These are phyloP conservation scores for Burhinus oedicnemus DNA, from an alignment of 2,113 vertebrate species.

Conservation along the genomic window DNA sequence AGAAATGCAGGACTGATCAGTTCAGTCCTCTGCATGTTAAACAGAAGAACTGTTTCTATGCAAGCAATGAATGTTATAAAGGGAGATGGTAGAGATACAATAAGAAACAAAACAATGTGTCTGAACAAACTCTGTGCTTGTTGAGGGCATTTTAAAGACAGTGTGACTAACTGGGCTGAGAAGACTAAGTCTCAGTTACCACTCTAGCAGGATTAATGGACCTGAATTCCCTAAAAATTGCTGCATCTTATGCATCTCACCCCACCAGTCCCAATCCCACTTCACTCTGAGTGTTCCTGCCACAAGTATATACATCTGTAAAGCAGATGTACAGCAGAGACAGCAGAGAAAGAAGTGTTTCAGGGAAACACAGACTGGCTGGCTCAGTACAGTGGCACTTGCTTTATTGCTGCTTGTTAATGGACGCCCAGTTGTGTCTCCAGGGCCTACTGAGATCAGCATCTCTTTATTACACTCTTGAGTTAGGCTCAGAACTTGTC, in stretches of 20 bases:
- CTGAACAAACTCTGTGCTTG: not conserved
- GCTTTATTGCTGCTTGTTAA: conserved; percentile 23
- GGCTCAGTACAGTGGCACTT: not conserved
- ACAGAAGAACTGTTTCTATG: not conserved
- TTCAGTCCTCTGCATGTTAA: not conserved
- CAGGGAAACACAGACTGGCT: not conserved
- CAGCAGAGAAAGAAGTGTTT: not conserved
- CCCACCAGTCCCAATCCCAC: not conserved
- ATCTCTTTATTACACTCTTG: not conserved
- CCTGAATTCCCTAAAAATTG: not conserved
- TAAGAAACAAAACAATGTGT: not conserved
- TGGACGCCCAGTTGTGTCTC: not conserved
- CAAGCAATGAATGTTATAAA: not conserved
- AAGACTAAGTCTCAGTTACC: not conserved
- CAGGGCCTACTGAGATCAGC: not conserved
- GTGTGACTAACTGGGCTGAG: not conserved
- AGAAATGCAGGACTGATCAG: rapidly evolving
- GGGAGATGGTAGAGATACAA: not conserved
- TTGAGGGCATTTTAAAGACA: not conserved
- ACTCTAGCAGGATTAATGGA: not conserved
- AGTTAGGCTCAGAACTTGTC: not conserved
- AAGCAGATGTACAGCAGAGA: too few relatives aligned
- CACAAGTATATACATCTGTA: not conserved
- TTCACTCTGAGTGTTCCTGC: not conserved
- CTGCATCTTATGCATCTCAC: not conserved